Evolutionary conservation across 1,140 invertebrate species (phyloP), one percentile per base, ranked within the genome.

Genomic region (Mya arenaria): DNA sequence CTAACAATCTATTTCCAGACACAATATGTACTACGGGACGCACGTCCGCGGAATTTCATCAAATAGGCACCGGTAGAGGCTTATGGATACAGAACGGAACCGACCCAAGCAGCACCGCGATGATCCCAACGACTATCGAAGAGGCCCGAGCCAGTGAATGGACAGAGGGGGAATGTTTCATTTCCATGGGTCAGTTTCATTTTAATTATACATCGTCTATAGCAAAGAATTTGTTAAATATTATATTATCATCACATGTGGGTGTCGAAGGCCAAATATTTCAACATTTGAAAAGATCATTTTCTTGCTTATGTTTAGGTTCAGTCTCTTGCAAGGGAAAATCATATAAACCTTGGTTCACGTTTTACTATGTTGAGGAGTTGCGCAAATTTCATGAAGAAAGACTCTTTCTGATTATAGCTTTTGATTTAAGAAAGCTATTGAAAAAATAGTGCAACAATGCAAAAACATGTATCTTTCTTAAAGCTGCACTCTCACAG

Each of bases 1-100:
- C n/a, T n/a, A n/a, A n/a, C n/a, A n/a, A n/a, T n/a, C n/a, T n/a
- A n/a, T 4, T 52, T 52, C 41, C 65, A 91, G 89, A 66, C 30
- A 84, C 10, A 10, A 88, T 87, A 44, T 91, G 85, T 72, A 86
- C 84, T 74, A 86, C 30, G 37, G 90, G 85, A 58, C 77, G 87
- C 3, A 88, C 75, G 0, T 41, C 65, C 4, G 62, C 48, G 17
- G 37, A 87, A 58, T 83, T 87, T 41, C 36, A 56, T 10, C 30
- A 66, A 10, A 75, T 92, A 39, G 88, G 89, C 37, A 89, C 91
- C 28, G 90, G 89, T 13, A 88, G 84, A 25, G 74, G 84, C 17
- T 83, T 93, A 3, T 92, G 88, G 73, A 86, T 92, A 23, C 87
- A 88, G 62, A 90, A 90, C 55, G 90, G 92, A 19, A 87, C 87